phyloP scores from a whole-genome alignment of 2,113 vertebrate species.

The Gila orcuttii region DNA sequence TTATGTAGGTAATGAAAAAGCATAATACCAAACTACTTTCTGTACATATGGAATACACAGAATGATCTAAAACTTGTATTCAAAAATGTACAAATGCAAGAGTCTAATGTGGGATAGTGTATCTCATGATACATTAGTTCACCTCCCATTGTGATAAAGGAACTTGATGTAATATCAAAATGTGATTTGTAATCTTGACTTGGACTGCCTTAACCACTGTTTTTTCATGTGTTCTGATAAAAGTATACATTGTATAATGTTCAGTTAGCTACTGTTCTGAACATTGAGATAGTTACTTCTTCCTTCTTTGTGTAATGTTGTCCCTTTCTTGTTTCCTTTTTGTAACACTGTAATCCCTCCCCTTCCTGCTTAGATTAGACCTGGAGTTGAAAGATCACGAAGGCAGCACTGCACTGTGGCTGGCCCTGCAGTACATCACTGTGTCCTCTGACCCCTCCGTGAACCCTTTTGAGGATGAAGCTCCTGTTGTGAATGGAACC shows the following conservation, averaged over 20 bases:
- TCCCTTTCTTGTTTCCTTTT: neutral
- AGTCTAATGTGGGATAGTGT: neutral
- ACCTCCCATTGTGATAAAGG: neutral
- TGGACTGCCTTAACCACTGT: neutral
- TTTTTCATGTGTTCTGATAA: neutral
- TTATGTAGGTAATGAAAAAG: neutral
- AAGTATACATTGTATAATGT: neutral
- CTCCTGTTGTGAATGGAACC: slow-evolving; percentile 89
- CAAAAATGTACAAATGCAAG: neutral
- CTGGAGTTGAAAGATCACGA: slow-evolving; percentile 95
- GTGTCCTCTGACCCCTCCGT: slow-evolving; percentile 88
- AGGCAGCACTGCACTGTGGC: slow-evolving; percentile 96
- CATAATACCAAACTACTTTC: too few relatives aligned
- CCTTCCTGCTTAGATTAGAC: slow-evolving; percentile 79
- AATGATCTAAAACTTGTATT: neutral
- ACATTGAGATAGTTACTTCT: neutral
- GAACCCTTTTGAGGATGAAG: slow-evolving; percentile 93
- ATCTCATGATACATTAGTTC: neutral
- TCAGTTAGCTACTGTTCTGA: neutral
- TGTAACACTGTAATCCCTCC: neutral
- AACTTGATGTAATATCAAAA: neutral
- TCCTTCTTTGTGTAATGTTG: neutral
- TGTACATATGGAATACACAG: neutral
- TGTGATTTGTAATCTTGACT: neutral
- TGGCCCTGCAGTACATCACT: slow-evolving; percentile 94